phyloP scores from a whole-genome alignment of 2,113 vertebrate species.

The Syrrhaptes paradoxus region DNA sequence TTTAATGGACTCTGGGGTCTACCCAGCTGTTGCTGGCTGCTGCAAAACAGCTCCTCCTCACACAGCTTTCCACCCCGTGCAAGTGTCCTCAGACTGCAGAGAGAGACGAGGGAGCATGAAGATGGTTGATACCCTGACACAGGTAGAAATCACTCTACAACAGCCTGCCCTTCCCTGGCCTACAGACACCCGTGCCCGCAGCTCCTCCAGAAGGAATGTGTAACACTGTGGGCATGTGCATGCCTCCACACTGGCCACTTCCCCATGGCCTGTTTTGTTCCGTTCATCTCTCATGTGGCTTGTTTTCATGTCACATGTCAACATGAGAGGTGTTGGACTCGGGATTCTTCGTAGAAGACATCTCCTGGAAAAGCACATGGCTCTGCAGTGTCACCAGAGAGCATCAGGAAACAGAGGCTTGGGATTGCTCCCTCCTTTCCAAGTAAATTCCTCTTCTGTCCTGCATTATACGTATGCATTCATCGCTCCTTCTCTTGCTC shows the following conservation, averaged over 20 bases:
- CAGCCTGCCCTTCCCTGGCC: neutral
- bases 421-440: neutral
- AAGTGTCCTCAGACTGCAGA: neutral
- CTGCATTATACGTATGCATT: neutral
- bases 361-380: neutral
- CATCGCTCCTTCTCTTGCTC: neutral
- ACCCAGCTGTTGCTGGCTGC: neutral
- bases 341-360: neutral
- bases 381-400: rapidly evolving
- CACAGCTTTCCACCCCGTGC: neutral
- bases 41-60: neutral
- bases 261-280: neutral
- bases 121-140: neutral
- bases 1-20: neutral
- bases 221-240: neutral
- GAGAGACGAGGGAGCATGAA: neutral
- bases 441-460: neutral
- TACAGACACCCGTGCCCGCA: rapidly evolving
- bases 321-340: neutral
- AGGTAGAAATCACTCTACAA: neutral
- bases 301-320: neutral
- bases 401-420: neutral
- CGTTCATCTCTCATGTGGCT: neutral
- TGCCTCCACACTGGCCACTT: neutral
- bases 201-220: neutral